Evolutionary conservation across 1,140 invertebrate species (phyloP), one percentile per base, ranked within the genome.

Genomic region (Temnothorax nylanderi): DNA sequence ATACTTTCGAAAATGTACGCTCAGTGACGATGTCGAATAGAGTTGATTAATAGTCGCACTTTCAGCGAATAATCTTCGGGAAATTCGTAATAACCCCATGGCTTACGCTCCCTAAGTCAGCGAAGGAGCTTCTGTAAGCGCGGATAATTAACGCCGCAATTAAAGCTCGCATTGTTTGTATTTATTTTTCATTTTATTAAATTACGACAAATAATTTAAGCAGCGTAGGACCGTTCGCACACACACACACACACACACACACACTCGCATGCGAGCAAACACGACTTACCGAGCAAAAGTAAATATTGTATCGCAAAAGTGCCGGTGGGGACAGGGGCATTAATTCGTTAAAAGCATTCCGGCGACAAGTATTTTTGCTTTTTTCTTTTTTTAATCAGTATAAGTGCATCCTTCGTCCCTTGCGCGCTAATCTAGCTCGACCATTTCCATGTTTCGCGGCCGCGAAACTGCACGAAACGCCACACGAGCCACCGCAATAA

Each of bases 161-260:
- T 85, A 85, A 85, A 78, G 60, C 47, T 85, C 18, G 62, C 21
- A 7, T 85, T 78, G 47, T 34, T 64, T 78, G 16, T 78, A 78
- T 85, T 78, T 85, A 85, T 85, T 78, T 85, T 85, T 78, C 82
- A 85, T 78, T 84, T 72, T 84, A 84, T 77, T 78, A 85, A 85
- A 85, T 85, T 85, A 60, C 74, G 74, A 85, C 82, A 78, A 85
- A 85, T 85, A 60, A 78, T 85, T 77, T 78, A 78, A 78, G 49
- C 74, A 75, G 56, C 69, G 13, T 47, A 74, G 80, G 69, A 41
- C 69, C 54, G 54, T 18, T 21, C 51, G 44, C 69, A 62, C 69
- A 26, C 26, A 26, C 26, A 26, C 26, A 26, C 26, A 26, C 26
- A 26, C 26, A 62, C 69, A 56, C 13, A 26, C 26, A 26, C 26